Evolutionary conservation across 2,888 invertebrate species (phyloP), one percentile per base, ranked within the genome.

Genomic region (Athalia rosae): DNA sequence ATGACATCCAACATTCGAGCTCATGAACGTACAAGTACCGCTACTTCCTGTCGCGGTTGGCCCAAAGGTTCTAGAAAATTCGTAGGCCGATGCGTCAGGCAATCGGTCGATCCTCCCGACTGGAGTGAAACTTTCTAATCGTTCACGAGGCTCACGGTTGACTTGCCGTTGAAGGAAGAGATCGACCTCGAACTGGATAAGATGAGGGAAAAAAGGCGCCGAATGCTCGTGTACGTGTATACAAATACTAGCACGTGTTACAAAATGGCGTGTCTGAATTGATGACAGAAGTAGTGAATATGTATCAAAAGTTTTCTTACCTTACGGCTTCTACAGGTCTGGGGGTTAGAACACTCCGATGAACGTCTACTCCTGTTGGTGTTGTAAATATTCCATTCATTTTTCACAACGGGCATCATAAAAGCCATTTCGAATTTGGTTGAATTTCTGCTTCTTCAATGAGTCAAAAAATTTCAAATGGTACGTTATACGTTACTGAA

Each of bases 341-440:
- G 91, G 61, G 92, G 90, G 87, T 93, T 92, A 8, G 95, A 94
- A 84, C 94, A 93, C 90, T 96, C 96, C 7, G 96, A 96, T 62
- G 93, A 92, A 82, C 95, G 93, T 83, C 96, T 92, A 77, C 94
- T 93, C 71, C 96, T 93, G 89, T 94, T 94, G 82, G 95, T 94
- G 92, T 96, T 96, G 92, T 97, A 97, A 87, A 97, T 96, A 90
- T 97, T 96, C 93, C 95, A 97, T 90, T 97, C 96, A 92, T 97
- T 97, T 92, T 97, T 97, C 91, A 97, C 94, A 82, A 97, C 97
- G 79, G 97, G 97, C 96, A 97, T 96, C 97, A 97, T 97, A 92
- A 97, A 97, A 92, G 97, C 97, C 97, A 97, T 97, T 84, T 86
- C 87, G 86, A 81, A 76, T 58, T 9, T 58, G 63, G 45, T 73